phyloP scores from a whole-genome alignment of 2,797 vertebrate genomes.

The Poecilia velifera region DNA sequence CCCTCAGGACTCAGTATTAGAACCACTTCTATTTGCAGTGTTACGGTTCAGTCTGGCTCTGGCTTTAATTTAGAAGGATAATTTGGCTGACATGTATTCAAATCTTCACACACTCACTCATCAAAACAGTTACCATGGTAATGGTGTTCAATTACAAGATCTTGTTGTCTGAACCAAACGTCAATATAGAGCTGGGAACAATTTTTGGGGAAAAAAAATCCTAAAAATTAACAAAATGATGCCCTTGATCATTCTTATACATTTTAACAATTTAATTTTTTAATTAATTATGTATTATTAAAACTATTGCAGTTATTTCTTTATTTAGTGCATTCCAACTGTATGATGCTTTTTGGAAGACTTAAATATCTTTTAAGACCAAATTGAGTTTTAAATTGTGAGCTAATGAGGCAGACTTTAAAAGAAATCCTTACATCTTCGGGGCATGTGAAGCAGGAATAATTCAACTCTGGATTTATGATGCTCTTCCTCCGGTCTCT shows the following conservation, averaged over 20 bases:
- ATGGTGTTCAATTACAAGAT: neutral
- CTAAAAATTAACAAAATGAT: neutral
- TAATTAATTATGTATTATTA: neutral
- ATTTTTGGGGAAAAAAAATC: no score
- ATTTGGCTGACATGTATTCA: neutral
- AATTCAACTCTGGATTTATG: slow-evolving; percentile 13
- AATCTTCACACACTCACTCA: neutral
- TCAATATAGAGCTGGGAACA: neutral
- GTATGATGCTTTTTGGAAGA: neutral
- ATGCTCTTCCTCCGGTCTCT: neutral
- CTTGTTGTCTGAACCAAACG: neutral
- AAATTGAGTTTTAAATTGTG: neutral
- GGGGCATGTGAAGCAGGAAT: slow-evolving; percentile 8
- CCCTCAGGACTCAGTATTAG: neutral
- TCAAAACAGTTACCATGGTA: neutral
- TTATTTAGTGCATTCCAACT: neutral
- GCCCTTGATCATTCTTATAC: neutral
- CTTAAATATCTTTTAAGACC: neutral
- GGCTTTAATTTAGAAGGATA: neutral
- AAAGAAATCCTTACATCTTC: neutral
- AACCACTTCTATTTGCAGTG: neutral
- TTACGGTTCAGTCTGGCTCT: neutral
- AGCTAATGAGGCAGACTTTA: slow-evolving; percentile 1
- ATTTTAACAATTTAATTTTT: neutral
- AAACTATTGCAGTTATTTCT: neutral